Conservation (phyloP, 2,888 invertebrate species). For the Chrysolina americana region DNA sequence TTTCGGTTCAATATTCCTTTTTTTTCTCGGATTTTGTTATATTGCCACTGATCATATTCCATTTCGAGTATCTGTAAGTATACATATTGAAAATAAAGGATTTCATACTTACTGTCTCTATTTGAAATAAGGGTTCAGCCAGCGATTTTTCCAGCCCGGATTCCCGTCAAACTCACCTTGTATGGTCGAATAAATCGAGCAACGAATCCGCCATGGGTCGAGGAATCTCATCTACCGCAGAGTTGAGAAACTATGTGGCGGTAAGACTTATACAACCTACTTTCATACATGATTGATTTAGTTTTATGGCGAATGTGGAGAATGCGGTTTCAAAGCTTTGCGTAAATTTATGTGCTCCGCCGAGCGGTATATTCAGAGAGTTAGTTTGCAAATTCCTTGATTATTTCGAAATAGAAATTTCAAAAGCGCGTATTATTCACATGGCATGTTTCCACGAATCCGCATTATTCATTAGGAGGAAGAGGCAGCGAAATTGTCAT, state of each 20-base stretch:
- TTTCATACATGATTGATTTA: slow-evolving; percentile 55
- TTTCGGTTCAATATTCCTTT: too few species aligned
- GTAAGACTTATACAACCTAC: slow-evolving; percentile 49
- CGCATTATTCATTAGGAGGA: slow-evolving; percentile 1
- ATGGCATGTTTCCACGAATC: slow-evolving; percentile 24
- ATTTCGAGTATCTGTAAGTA: too few species aligned
- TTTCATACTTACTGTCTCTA: too few species aligned
- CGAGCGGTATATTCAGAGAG: slow-evolving; percentile 42
- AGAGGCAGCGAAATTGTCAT: slow-evolving; percentile 10
- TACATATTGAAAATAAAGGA: too few species aligned
- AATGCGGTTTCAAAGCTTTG: slow-evolving; percentile 45
- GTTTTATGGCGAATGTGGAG: slow-evolving; percentile 50
- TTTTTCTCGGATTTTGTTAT: too few species aligned
- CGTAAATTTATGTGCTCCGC: slow-evolving; percentile 43
- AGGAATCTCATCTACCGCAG: slow-evolving; percentile 47
- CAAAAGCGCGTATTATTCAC: slow-evolving; percentile 27
- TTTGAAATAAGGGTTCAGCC: too few species aligned
- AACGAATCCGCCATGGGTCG: slow-evolving; percentile 28
- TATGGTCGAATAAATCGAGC: slow-evolving; percentile 3
- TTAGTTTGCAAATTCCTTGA: slow-evolving; percentile 42
- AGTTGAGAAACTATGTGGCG: slow-evolving; percentile 52
- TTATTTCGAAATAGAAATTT: slow-evolving; percentile 36
- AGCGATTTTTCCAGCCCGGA: too few species aligned
- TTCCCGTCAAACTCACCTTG: background rate
- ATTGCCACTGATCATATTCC: too few species aligned